A percentile compares a stretch with the other conserved stretches of the same genome.
phyloP scores from a whole-genome alignment of 2,888 invertebrate species.

The Acronicta leporina region DNA sequence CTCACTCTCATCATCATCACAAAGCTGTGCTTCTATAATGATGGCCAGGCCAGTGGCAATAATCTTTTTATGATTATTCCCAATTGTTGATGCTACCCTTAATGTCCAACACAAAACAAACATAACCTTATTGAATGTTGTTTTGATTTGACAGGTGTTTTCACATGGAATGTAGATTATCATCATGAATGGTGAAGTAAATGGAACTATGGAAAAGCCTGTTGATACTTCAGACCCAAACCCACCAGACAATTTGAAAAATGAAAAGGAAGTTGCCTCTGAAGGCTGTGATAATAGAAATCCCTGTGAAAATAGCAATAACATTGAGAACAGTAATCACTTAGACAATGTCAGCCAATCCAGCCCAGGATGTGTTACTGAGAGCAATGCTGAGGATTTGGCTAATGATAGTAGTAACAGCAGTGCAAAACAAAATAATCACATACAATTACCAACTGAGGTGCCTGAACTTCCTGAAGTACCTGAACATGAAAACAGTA shows the following conservation, averaged over 20 bases:
- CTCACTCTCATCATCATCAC: constrained; percentile 65
- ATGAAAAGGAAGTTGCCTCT: constrained; percentile 48
- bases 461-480: constrained; percentile 21
- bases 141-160: constrained; percentile 74
- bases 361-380: constrained; percentile 28
- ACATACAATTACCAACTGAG: constrained; percentile 28
- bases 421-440: constrained; percentile 39
- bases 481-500: constrained; percentile 52
- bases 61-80: constrained; percentile 21
- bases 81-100: constrained; percentile 34
- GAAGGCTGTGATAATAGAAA: constrained; percentile 54
- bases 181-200: constrained; percentile 80
- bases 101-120: constrained; percentile 52
- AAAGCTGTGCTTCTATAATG: constrained; percentile 21
- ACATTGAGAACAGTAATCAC: constrained; percentile 58
- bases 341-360: constrained; percentile 42
- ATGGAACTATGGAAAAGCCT: constrained; percentile 78
- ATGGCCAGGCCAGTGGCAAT: too few relatives aligned
- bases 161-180: constrained; percentile 74
- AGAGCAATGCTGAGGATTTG: constrained; percentile 39
- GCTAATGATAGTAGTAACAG: constrained; percentile 49
- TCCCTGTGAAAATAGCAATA: constrained; percentile 61
- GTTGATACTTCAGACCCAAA: constrained; percentile 63
- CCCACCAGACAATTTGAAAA: constrained; percentile 42
- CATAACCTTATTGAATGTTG: constrained; percentile 68